Evolutionary conservation across 2,888 invertebrate species (phyloP).

Genomic region (Scelioninae gen. 2): DNA sequence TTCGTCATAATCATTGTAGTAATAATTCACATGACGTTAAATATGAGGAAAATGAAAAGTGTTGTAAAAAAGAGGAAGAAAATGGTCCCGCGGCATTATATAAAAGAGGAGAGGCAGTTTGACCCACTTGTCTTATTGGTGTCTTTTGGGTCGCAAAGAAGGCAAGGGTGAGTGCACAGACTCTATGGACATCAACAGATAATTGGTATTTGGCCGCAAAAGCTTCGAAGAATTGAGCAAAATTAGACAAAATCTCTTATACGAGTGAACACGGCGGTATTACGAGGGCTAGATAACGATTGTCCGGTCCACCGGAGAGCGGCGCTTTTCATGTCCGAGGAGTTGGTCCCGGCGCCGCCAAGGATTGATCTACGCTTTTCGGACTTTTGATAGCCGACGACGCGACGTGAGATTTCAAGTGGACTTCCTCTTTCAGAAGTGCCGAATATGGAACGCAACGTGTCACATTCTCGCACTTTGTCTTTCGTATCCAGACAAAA

Average conservation of each 20-base stretch:
- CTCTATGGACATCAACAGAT: constrained; percentile 53
- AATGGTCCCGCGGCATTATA: constrained; percentile 17
- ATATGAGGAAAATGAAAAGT: not conserved
- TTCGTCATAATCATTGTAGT: too few species aligned
- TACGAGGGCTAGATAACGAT: constrained; percentile 69
- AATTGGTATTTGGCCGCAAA: constrained; percentile 62
- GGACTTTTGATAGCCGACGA: not conserved
- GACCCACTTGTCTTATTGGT: constrained; percentile 57
- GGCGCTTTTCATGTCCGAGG: constrained; percentile 68
- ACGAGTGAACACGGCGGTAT: constrained; percentile 3
- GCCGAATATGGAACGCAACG: constrained; percentile 4
- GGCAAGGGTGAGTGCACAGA: constrained; percentile 36
- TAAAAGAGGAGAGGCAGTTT: constrained; percentile 2
- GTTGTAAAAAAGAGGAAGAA: not conserved
- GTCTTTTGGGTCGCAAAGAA: constrained; percentile 40
- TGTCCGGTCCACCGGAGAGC: constrained; percentile 67
- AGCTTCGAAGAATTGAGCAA: constrained; percentile 46
- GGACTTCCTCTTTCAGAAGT: constrained; percentile 38
- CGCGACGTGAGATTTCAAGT: constrained; percentile 27
- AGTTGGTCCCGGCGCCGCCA: constrained; percentile 19
- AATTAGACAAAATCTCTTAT: constrained; percentile 57
- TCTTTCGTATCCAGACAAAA: constrained; percentile 1
- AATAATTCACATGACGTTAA: not conserved
- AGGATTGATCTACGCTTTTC: constrained; percentile 10
- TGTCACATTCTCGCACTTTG: constrained; percentile 3